Base-by-base conservation (phyloP, 2,797 vertebrate genomes). In the Gallinago nigripennis region DNA sequence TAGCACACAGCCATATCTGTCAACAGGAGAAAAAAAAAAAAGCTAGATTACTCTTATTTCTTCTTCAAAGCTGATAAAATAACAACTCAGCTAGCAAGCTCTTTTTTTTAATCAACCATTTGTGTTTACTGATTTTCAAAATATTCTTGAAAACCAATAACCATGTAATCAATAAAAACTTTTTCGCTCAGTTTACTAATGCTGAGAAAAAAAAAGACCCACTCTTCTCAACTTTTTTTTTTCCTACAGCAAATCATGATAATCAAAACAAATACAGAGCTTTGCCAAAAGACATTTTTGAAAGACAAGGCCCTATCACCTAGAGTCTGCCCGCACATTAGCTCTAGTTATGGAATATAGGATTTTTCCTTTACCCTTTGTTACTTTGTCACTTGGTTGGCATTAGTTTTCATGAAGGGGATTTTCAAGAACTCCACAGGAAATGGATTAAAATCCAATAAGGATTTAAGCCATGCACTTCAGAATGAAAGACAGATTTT, bases 11-110 rank as follows among this genome's bases (percentile, higher is more conserved):
- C 82, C 84, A 23, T 82, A 93, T 60, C 83, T 86, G 66, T 84
- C 89, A 96, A 96, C 31, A 57, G 61, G 37, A 77, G 28, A 18
- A 53, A 72, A 75, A 78, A 72, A 61, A 76, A 91, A 80, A 88
- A 90, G 75, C 82, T 96, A 95, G 94, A 88, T 94, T 79, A 94
- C 79, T 96, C 86, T 96, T 92, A 88, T 95, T 96, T 96, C 90
- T 91, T 75, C 70, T 66, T 84, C 86, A 71, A 14, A 91, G 81
- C n/a, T 80, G 56, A 66, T 75, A 80, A 86, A 95, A 51, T 25
- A 72, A 77, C 25, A 83, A 76, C 51, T 35, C 31, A 90, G 72
- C 63, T 92, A 86, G 53, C 58, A 92, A 93, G 33, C 4, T 19
- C 30, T 51, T 51, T 51, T 25, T 51, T 31, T 65, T 54, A 82